Conservation (phyloP, 2,888 invertebrate species). For the Lasius fuliginosus region DNA sequence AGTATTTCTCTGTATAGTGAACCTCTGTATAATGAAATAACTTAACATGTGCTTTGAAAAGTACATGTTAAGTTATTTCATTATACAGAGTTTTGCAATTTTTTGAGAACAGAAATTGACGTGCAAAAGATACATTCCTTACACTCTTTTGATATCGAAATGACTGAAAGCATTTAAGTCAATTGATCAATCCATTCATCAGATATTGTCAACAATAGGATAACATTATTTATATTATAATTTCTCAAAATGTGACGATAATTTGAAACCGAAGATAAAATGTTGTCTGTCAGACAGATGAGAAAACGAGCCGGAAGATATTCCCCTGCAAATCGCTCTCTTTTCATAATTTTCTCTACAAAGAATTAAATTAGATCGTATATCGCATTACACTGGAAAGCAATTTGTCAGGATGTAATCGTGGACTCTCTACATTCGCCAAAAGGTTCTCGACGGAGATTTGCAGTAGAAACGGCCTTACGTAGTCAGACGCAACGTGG, state of each 20-base stretch:
- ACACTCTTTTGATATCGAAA: constrained; percentile 5
- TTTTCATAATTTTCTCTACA: neutral
- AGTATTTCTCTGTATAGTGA: no score
- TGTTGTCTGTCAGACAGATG: neutral
- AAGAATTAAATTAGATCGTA: constrained; percentile 15
- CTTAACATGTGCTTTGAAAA: neutral
- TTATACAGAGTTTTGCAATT: neutral
- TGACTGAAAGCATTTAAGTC: neutral
- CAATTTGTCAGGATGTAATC: constrained; percentile 13
- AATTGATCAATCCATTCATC: neutral
- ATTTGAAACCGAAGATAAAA: constrained; percentile 3
- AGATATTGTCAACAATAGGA: neutral
- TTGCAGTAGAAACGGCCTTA: constrained; percentile 9
- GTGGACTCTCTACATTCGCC: neutral
- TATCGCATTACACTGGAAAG: neutral
- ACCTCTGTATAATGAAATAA: no score
- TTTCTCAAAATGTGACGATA: constrained; percentile 20
- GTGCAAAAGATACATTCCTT: constrained; percentile 7
- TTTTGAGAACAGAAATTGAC: neutral
- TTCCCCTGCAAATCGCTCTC: neutral
- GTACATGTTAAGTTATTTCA: neutral
- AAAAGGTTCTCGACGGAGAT: neutral
- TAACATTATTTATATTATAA: neutral
- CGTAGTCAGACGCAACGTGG: constrained; percentile 7
- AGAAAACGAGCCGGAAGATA: neutral